Base-by-base conservation (phyloP, 2,888 invertebrate genomes). In the Caprella mutica region DNA sequence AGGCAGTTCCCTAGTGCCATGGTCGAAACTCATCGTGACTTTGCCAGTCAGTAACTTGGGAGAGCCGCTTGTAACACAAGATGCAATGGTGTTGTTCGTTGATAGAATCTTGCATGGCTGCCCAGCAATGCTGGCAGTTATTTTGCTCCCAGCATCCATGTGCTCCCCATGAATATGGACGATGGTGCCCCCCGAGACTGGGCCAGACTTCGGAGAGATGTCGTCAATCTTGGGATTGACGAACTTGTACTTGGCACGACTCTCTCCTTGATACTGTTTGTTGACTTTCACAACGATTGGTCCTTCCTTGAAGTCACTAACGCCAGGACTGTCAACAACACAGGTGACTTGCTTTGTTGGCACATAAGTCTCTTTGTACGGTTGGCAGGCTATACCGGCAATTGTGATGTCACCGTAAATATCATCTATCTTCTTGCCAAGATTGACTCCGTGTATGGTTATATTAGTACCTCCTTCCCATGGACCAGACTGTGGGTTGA, bases 401-500 rank as follows among this genome's bases (percentile, higher is more conserved):
- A 96, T 91, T 46, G 85, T 87, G 4, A 94, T 87, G 21, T 92
- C 92, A 42, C 84, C 84, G 72, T 88, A 88, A 68, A 97, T 92
- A 72, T 96, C 94, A 55, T 71, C 67, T 59, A 72, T 71, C 64
- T 84, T 85, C 70, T 92, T 89, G 56, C 97, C 97, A 66, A 98
- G 79, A 76, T 97, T 97, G 67, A 92, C 46, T 60, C 64, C 66
- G 81, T 83, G 68, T 46, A 98, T 94, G 4, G 94, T 96, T 64
- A 97, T 86, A 70, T 89, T 89, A 12, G 96, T 96, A 24, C 93
- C 92, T 12, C 96, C 94, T 71, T 91, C 90, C 85, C 89, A 89
- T 0, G 96, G 94, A 1, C 94, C 67, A 87, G 79, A 71, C 83
- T 82, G 1, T 93, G 94, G 66, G 81, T 81, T 73, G 89, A 90